phyloP scores from a whole-genome alignment of 1,140 invertebrate species.

The Radopholus similis region DNA sequence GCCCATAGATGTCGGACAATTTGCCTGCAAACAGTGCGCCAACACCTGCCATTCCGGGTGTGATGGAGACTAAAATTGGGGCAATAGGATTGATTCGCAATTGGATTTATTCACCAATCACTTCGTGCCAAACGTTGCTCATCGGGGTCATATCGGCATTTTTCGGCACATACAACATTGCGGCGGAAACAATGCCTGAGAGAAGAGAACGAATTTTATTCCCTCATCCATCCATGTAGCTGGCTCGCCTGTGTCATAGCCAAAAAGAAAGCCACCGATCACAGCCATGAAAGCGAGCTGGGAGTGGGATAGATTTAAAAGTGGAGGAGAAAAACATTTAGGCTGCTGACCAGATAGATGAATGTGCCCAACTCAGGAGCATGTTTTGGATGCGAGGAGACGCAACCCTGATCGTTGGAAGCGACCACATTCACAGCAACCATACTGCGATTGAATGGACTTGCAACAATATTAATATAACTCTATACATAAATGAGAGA shows the following conservation, averaged over 20 bases:
- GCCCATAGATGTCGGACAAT: slow-evolving; percentile 64
- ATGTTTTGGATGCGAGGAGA: slow-evolving; percentile 26
- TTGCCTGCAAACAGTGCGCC: slow-evolving; percentile 65
- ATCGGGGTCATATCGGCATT: slow-evolving; percentile 41
- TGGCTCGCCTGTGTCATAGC: slow-evolving; percentile 68
- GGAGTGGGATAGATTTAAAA: slow-evolving; percentile 14
- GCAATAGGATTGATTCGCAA: not conserved
- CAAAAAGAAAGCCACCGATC: slow-evolving; percentile 69
- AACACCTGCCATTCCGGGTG: slow-evolving; percentile 63
- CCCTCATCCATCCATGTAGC: too few relatives aligned
- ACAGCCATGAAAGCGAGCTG: slow-evolving; percentile 63
- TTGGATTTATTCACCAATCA: slow-evolving; percentile 20
- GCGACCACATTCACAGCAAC: slow-evolving; percentile 30
- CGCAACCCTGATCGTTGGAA: too few relatives aligned
- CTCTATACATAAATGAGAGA: too few relatives aligned
- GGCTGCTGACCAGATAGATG: slow-evolving; percentile 62
- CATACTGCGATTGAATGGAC: too few relatives aligned
- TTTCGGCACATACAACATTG: slow-evolving; percentile 66
- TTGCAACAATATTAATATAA: too few relatives aligned
- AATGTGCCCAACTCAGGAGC: slow-evolving; percentile 50
- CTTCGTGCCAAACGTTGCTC: slow-evolving; percentile 32
- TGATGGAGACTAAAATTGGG: slow-evolving; percentile 40
- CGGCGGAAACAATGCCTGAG: slow-evolving; percentile 68
- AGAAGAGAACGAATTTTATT: not conserved
- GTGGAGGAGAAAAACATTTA: not conserved